Evolutionary conservation across 2,113 vertebrate species (phyloP), one percentile per base, ranked within the genome.

Genomic region (Lepisosteus osseus): DNA sequence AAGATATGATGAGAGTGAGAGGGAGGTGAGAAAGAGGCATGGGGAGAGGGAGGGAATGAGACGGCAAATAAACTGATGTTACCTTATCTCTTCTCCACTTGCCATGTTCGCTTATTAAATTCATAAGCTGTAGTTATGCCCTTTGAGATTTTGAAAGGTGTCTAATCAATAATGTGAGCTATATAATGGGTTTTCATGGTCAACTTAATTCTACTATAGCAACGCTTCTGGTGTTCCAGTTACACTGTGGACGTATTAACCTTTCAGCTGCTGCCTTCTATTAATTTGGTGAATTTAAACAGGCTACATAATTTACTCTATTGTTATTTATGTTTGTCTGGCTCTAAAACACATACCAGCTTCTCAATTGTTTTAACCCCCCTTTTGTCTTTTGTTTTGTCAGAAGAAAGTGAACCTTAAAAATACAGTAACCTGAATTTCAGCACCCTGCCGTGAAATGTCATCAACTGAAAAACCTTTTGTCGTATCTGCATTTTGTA

Each of bases 51-150:
- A 55, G 29, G 43, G 57, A 69, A 55, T 56, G 9, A 69, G 63
- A 77, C 12, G 43, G 65, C 70, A 80, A 78, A 56, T 54, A 70
- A 43, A 74, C 80, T 84, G 57, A 63, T 41, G 45, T 72, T 66
- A 54, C 63, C 54, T 54, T 29, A 44, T 66, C 41, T 14, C n/a
- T 65, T 17, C 63, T 29, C 14, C 41, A 66, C 17, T 54, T 47
- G 7, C 61, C 44, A 63, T 54, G 15, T 47, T 65, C 71, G 8
- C 51, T 55, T 72, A 72, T 66, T 64, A 56, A 42, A 57, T 66
- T 66, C 65, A 42, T n/a, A 66, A 56, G 65, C 7, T 1, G 17
- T 45, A n/a, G 57, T 51, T 40, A 4, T n/a, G 57, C 69, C 68
- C 68, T 70, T 61, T 70, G 61, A 71, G 59, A 45, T 71, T 71